A percentile compares a stretch with the other conserved stretches of the same genome.
phyloP scores from a whole-genome alignment of 2,797 vertebrate genomes.

The Selene dorsalis region DNA sequence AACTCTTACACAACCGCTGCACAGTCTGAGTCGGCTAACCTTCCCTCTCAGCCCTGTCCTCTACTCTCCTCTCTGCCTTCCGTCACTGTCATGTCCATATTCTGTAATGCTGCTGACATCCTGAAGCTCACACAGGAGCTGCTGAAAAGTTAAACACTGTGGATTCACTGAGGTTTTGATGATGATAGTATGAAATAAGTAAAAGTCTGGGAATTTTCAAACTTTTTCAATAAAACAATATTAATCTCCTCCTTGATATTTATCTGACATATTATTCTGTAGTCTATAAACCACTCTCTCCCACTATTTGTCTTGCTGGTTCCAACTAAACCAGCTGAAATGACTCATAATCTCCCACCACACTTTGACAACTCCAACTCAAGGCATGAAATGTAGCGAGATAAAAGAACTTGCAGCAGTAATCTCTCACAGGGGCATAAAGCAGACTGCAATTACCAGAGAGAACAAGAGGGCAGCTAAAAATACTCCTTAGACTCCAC shows the following conservation, averaged over 20 bases:
- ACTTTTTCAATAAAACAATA: background rate
- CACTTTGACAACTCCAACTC: slow-evolving; percentile 52
- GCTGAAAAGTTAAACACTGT: background rate
- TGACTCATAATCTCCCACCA: slow-evolving; percentile 59
- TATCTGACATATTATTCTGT: slow-evolving; percentile 40
- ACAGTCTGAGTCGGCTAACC: slow-evolving; percentile 36
- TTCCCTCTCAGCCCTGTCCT: slow-evolving; percentile 44
- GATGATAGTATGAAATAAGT: background rate
- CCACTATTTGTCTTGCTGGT: slow-evolving; percentile 29
- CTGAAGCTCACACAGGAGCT: background rate
- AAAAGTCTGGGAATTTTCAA: background rate
- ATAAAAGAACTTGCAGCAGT: slow-evolving; percentile 56
- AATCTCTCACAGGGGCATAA: slow-evolving; percentile 70
- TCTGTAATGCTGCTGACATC: slow-evolving; percentile 16
- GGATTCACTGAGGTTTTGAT: background rate
- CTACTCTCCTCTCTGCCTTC: slow-evolving; percentile 45
- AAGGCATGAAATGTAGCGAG: slow-evolving; percentile 46
- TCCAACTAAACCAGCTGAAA: slow-evolving; percentile 30
- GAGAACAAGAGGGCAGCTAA: slow-evolving; percentile 82
- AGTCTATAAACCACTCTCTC: slow-evolving; percentile 24
- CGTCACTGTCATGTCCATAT: slow-evolving; percentile 20
- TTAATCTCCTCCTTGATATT: slow-evolving; percentile 23
- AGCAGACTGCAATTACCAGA: slow-evolving; percentile 75
- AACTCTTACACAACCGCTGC: slow-evolving; percentile 74
- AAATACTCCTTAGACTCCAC: slow-evolving; percentile 79